phyloP scores from a whole-genome alignment of 2,888 invertebrate species.

The Ganaspis brasiliensis region DNA sequence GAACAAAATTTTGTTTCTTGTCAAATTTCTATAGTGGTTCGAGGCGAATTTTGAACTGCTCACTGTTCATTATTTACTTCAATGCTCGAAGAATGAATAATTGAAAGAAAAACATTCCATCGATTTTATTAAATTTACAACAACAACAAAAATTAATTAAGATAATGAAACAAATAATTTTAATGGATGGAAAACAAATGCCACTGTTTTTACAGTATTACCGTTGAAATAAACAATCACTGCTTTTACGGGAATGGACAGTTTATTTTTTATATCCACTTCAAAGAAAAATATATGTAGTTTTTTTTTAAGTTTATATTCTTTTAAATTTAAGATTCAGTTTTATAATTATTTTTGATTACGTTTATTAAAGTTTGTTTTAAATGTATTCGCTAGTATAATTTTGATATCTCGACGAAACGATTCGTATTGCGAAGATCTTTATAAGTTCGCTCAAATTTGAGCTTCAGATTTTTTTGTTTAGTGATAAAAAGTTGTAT shows the following conservation, averaged over 20 bases:
- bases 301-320: too few relatives aligned
- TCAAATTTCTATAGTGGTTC: background rate
- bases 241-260: slow-evolving; percentile 10
- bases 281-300: background rate
- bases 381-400: slow-evolving; percentile 13
- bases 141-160: too few relatives aligned
- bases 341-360: background rate
- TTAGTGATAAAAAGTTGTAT: slow-evolving; percentile 80
- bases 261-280: slow-evolving; percentile 11
- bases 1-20: background rate
- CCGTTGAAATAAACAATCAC: slow-evolving; percentile 57
- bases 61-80: slow-evolving; percentile 6
- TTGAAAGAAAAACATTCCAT: slow-evolving; percentile 65
- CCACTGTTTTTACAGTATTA: slow-evolving; percentile 71
- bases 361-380: too few relatives aligned
- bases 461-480: slow-evolving; percentile 76
- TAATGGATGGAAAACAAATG: slow-evolving; percentile 53
- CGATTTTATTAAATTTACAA: background rate
- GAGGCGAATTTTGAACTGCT: background rate
- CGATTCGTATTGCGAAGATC: slow-evolving; percentile 83
- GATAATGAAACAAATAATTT: too few relatives aligned
- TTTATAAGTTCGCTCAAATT: slow-evolving; percentile 79
- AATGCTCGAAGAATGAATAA: slow-evolving; percentile 1
- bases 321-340: background rate
- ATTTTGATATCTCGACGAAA: slow-evolving; percentile 83